Percentiles rank a stretch among this genome's conserved stretches.
Conservation (phyloP, 2,888 invertebrate genomes). For the Atrina japonica region DNA sequence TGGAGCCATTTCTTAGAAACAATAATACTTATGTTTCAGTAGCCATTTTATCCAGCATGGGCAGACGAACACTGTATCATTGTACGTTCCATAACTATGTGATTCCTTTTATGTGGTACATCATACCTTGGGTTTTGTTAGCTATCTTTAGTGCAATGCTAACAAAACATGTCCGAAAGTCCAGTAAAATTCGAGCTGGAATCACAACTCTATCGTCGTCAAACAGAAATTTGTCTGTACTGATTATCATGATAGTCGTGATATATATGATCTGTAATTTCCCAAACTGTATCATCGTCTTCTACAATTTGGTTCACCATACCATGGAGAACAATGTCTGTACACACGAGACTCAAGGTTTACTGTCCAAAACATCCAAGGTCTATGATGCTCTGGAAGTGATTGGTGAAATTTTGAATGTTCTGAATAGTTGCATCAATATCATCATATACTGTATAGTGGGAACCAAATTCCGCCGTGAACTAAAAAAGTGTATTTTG, state of each 20-base stretch:
- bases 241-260: constrained; percentile 57
- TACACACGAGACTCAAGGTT: constrained; percentile 44
- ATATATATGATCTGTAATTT: constrained; percentile 61
- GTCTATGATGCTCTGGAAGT: constrained; percentile 45
- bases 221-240: constrained; percentile 55
- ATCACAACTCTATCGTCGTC: constrained; percentile 47
- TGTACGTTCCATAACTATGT: constrained; percentile 57
- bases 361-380: constrained; percentile 39
- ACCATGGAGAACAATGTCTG: constrained; percentile 44
- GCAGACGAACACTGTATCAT: constrained; percentile 48
- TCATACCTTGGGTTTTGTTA: constrained; percentile 54
- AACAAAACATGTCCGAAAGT: constrained; percentile 52
- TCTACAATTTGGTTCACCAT: constrained; percentile 54
- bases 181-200: constrained; percentile 55
- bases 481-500: constrained; percentile 48
- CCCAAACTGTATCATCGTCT: constrained; percentile 56
- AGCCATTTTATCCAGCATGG: constrained; percentile 45
- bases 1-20: constrained; percentile 40
- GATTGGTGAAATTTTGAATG: constrained; percentile 54
- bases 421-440: constrained; percentile 63
- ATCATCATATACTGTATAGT: constrained; percentile 61
- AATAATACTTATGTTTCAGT: constrained; percentile 37
- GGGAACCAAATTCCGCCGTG: constrained; percentile 56
- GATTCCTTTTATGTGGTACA: constrained; percentile 61
- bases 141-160: constrained; percentile 53